phyloP scores from a whole-genome alignment of 1,140 invertebrate genomes.

The Drosophila ficusphila region DNA sequence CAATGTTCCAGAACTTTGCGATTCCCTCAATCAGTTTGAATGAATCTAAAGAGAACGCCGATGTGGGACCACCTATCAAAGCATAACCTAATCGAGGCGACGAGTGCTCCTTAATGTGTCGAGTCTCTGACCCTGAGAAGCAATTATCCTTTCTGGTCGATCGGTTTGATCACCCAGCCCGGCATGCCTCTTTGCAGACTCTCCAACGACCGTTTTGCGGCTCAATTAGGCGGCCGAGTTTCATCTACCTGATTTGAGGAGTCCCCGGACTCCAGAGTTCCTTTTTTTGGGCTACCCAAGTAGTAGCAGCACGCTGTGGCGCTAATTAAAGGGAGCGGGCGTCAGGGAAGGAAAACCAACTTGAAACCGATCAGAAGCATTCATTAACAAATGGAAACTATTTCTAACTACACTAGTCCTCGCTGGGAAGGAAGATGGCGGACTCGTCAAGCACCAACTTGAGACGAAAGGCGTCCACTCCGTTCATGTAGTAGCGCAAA shows the following conservation, averaged over 20 bases:
- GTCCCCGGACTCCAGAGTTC: not conserved
- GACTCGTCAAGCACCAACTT: conserved; percentile 96
- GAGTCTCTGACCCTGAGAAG: conserved; percentile 57
- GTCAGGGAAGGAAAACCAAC: not conserved
- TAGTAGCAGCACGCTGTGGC: conserved; percentile 57
- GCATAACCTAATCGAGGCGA: conserved; percentile 48
- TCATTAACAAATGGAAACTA: not conserved
- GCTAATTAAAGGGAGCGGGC: conserved; percentile 51
- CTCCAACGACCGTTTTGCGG: conserved; percentile 25
- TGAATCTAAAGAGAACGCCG: not conserved
- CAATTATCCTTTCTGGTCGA: conserved; percentile 61
- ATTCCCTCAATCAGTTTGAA: conserved; percentile 4
- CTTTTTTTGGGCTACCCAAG: conserved; percentile 32
- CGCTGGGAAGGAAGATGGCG: not conserved
- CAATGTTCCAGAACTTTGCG: not conserved
- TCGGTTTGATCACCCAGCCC: conserved; percentile 17
- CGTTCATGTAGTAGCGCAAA: conserved; percentile 99
- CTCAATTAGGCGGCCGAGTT: conserved; percentile 57
- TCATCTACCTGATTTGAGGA: conserved; percentile 48
- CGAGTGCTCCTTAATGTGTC: conserved; percentile 55
- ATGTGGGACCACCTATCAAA: conserved; percentile 42
- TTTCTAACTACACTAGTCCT: not conserved
- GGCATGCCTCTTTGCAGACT: conserved; percentile 4
- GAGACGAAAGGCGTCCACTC: conserved; percentile 97
- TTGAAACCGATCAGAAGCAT: conserved; percentile 2